Evolutionary conservation across 2,797 vertebrate genomes (phyloP).

Genomic region (Phoebastria nigripes): DNA sequence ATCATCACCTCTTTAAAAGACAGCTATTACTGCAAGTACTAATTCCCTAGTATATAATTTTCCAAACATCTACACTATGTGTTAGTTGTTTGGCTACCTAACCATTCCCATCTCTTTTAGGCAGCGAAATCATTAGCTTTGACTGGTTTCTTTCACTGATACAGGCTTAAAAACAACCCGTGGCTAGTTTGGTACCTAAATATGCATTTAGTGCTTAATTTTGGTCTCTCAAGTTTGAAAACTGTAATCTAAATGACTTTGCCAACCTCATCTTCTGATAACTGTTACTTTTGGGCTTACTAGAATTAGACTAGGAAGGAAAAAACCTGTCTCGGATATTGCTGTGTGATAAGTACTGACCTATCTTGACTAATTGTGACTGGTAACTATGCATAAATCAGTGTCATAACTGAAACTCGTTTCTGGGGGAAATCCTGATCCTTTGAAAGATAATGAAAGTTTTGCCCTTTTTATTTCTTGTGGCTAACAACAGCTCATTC

Average conservation of each 20-base stretch:
- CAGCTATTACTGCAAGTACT: background rate
- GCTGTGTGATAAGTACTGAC: background rate
- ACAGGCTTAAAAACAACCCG: background rate
- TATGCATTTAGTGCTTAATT: background rate
- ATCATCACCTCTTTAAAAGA: background rate
- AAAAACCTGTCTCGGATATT: background rate
- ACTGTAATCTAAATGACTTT: background rate
- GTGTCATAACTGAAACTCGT: background rate
- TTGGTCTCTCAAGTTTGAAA: constrained; percentile 4
- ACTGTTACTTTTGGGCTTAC: background rate
- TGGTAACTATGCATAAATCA: background rate
- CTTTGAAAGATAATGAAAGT: background rate
- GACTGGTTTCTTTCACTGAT: background rate
- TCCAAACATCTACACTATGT: background rate
- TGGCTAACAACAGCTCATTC: background rate
- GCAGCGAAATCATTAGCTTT: background rate
- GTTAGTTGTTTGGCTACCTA: background rate
- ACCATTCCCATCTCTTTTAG: background rate
- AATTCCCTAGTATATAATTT: background rate
- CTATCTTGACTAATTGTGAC: background rate
- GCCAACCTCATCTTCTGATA: background rate
- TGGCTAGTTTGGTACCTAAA: background rate
- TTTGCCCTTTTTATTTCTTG: background rate
- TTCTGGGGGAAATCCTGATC: background rate
- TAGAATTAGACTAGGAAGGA: background rate